Evolutionary conservation across 1,140 invertebrate species (phyloP), one percentile per base, ranked within the genome.

Genomic region (Drosophila sucinea): DNA sequence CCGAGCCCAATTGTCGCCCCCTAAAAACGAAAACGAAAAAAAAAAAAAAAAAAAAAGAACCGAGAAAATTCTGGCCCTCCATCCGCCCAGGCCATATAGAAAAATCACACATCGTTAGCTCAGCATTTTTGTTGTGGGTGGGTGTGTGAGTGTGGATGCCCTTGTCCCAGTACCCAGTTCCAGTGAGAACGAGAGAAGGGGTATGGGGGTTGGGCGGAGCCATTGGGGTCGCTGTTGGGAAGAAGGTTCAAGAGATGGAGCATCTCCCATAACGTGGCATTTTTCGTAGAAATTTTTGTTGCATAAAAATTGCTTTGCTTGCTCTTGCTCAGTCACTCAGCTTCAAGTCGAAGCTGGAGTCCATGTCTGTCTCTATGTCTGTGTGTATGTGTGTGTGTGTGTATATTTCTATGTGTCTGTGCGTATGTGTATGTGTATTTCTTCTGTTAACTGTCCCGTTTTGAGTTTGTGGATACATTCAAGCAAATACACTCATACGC

Each of bases 21-120:
- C 62, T 32, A 67, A 76, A 68, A 73, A 17, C 17, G 17, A 76
- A 76, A 73, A 75, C 17, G 5, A 29, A 44, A 35, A 17, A 30
- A 44, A 66, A 32, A 44, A n/a, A 5, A 10, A 41, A 60, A 23
- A 57, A 27, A 33, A 47, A 23, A n/a, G n/a, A n/a, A 57, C 30
- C 10, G 23, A 33, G 44, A 51, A 38, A 67, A 66, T 68, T 72
- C 69, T 73, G 41, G 70, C 56, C 54, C 44, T 29, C 57, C 30
- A 3, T 40, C 44, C n/a, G 56, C 65, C 27, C 60, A 60, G 64
- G 69, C 82, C 80, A 87, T 89, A 87, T 80, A 87, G 84, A 87
- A 86, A 87, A 87, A 87, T 89, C 83, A 87, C 83, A 87, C 83
- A 87, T 87, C 83, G 83, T 87, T 87, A 87, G 83, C 83, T 89